Evolutionary conservation across 30 jellyfish, hydroid and myxozoan species (phyloP), one percentile per base, ranked within the genome.

Genomic region (Calvadosia cruxmelitensis): DNA sequence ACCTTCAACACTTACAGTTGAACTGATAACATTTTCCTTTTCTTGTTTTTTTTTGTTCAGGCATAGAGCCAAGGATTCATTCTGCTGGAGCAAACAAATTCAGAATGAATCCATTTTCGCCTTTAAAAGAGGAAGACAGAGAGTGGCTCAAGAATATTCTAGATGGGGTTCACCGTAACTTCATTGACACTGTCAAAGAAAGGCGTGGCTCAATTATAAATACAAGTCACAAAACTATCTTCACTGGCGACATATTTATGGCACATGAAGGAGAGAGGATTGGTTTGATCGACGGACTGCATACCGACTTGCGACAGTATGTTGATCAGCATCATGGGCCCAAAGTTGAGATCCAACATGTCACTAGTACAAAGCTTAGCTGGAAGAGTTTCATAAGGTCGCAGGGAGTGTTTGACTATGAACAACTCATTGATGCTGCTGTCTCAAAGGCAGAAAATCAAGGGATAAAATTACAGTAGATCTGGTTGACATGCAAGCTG

Each of bases 31-130:
- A 13, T 13, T 49, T 13, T 49, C 13, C 13, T 49, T 49, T 49
- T 49, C 13, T 16, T 2, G 15, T 51, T 33, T 25, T 28, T 10
- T 34, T 23, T 10, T 33, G 32, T 29, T 31, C 27, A 80, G 93
- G 93, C 26, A 27, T 86, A 13, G 96, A 86, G 64, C 78, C 85
- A 42, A 69, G 96, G 36, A 31, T 70, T n/a, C 23, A 66, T 28
- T 63, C 69, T 16, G 92, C 93, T 49, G 96, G 96, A 2, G 72
- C 79, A 61, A 83, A 74, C 74, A 86, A 86, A 66, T 29, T 84
- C 29, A 73, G 84, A 15, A 24, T 79, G n/a, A 80, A 86, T 67
- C 87, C 91, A 0, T 86, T 86, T 81, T 53, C 53, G 49, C 83
- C 85, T 52, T 64, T 34, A 50, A 79, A 69, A 33, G 77, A 87